Base-by-base conservation (phyloP, 2,113 vertebrate genomes). In the Willisornis vidua region DNA sequence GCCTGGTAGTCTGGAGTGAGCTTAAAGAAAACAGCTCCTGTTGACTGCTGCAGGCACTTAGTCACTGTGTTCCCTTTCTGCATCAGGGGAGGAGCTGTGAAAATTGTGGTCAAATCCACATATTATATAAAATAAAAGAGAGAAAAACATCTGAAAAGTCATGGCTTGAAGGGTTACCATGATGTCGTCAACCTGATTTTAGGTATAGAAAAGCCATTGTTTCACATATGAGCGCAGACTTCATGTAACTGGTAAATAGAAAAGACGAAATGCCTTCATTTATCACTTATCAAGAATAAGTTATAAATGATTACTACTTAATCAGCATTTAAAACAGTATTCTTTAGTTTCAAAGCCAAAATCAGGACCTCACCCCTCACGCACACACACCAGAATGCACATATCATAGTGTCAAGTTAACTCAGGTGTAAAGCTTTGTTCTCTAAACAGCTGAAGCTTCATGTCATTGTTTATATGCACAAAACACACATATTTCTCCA, bases 341-440 rank as follows among this genome's bases (percentile, higher is more conserved):
- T 62, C 19, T 73, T 87, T 39, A 18, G 52, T 88, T 96, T 86
- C 55, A 61, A 25, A 54, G 73, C 55, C 65, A 74, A 92, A 88
- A 93, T 62, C 29, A 77, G 49, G 62, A 79, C 68, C 93, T 90
- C 52, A 33, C 48, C 93, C 75, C 65, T 86, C 7, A 4, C 55
- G 0, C 25, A 41, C 26, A 10, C 62, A 29, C 58, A 46, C 63
- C 72, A 71, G 72, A 80, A 80, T 77, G 88, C 68, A 66, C 35
- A 1, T 71, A 90, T 89, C 85, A 25, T 48, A 48, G 52, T 71
- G 67, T 52, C 72, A 54, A 90, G 79, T 86, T 97, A 77, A 86
- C 22, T 93, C 77, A 91, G 94, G 91, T 95, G 66, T 95, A 93
- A 89, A 86, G 67, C 85, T 94, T 77, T 85, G 86, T 91, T 93